Base-by-base conservation (phyloP, 2,113 vertebrate genomes). In the Elephas maximus region DNA sequence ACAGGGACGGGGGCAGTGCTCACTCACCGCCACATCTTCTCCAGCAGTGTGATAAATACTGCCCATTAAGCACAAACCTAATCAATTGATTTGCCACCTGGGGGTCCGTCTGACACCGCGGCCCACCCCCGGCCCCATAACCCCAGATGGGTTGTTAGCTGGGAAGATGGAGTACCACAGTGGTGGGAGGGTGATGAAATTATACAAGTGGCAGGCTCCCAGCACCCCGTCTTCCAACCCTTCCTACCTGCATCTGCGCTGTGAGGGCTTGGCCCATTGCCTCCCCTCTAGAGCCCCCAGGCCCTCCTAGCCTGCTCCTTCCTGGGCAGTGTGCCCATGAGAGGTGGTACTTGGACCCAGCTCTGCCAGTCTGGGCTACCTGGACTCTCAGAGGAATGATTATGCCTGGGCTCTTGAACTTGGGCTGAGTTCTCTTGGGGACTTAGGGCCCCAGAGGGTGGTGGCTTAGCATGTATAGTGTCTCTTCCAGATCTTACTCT, bases 61-160 rank as follows among this genome's bases (percentile, higher is more conserved):
- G 17, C 82, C 95, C 93, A 96, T 97, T 97, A 98, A 93, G 79
- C 17, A 60, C 74, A 97, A 95, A 95, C 81, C 88, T 91, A 90
- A 96, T 97, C 90, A 82, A 93, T 81, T n/a, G 81, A 85, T 92
- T 97, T 82, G 85, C 93, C 53, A 83, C 97, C 96, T 92, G 96
- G 88, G 97, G 97, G 97, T 95, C 96, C 0, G 84, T 97, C 96
- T 96, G 85, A 92, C 74, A 63, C 88, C 41, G 2, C 63, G 51
- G 10, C 76, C 94, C 85, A 79, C 69, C 85, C 67, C 24, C 1
- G 0, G 78, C 24, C 92, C 93, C 23, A 4, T 83, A 30, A n/a
- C 14, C 92, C 57, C 60, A 65, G 81, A 79, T 73, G 74, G 94
- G 89, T 84, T 48, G 83, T 88, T 91, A 74, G 33, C 93, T 83